phyloP scores from a whole-genome alignment of 2,888 invertebrate genomes.

The Nymphalis c-album region DNA sequence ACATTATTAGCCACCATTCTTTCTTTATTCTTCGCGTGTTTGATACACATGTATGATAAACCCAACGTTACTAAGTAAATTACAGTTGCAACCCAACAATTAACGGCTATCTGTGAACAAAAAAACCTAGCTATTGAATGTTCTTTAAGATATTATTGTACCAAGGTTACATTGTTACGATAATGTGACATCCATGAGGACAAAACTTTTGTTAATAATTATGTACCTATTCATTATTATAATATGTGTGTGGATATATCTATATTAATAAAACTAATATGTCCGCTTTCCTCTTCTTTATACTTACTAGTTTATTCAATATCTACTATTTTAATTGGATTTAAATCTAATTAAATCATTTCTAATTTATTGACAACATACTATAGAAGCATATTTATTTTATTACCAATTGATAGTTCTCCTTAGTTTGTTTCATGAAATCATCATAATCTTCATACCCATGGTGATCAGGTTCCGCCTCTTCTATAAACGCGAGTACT shows the following conservation, averaged over 20 bases:
- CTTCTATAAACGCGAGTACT: constrained; percentile 53
- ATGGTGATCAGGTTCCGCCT: constrained; percentile 47
- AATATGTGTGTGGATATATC: no score
- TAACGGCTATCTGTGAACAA: constrained; percentile 86
- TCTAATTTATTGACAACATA: not conserved
- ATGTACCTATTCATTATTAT: no score
- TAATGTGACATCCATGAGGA: no score
- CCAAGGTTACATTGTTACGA: not conserved
- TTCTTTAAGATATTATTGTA: no score
- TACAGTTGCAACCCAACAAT: constrained; percentile 94
- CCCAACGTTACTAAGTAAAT: constrained; percentile 87
- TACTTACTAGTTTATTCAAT: no score
- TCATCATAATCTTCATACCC: constrained; percentile 50
- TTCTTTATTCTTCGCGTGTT: constrained; percentile 40
- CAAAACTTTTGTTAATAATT: no score
- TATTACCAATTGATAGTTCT: constrained; percentile 49
- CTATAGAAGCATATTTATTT: not conserved
- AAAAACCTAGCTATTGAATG: not conserved
- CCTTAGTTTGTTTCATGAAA: constrained; percentile 50
- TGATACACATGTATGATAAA: constrained; percentile 50
- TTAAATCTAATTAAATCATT: no score
- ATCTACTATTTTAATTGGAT: not conserved
- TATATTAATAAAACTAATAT: no score
- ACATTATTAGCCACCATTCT: constrained; percentile 31
- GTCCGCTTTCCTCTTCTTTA: no score